These are phyloP conservation scores for Phylloscopus whistleri DNA, from an alignment of 2,113 vertebrate genomes.

Conservation along the genomic window DNA sequence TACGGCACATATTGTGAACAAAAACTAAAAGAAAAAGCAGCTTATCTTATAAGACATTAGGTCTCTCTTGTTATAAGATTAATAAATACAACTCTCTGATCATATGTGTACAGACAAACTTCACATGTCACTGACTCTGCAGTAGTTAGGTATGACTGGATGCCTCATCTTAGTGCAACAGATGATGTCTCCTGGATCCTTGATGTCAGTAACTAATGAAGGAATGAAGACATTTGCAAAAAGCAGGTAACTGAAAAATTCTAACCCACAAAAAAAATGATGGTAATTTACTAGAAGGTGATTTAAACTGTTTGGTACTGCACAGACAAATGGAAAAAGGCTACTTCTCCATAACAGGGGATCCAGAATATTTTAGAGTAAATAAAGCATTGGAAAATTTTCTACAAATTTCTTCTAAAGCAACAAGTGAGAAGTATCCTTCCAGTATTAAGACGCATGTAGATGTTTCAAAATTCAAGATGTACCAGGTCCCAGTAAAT, in stretches of 20 bases:
- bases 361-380: not conserved
- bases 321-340: not conserved
- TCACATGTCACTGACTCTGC: not conserved
- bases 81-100: not conserved
- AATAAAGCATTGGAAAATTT: not conserved
- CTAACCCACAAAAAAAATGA: not conserved
- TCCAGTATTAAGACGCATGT: not conserved
- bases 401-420: not conserved
- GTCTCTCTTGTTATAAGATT: not conserved
- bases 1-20: not conserved
- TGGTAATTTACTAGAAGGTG: not conserved
- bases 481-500: not conserved
- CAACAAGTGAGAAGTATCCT: not conserved
- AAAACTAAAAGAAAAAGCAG: slow-evolving; percentile 16
- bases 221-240: not conserved
- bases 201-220: not conserved
- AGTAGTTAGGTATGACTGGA: not conserved
- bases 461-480: not conserved
- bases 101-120: not conserved
- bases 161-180: not conserved
- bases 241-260: not conserved
- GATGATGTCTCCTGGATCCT: not conserved
- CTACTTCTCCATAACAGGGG: not conserved
- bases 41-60: not conserved
- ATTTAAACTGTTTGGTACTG: not conserved